phyloP scores from a whole-genome alignment of 2,888 invertebrate genomes.

The Heliconius ethilla region DNA sequence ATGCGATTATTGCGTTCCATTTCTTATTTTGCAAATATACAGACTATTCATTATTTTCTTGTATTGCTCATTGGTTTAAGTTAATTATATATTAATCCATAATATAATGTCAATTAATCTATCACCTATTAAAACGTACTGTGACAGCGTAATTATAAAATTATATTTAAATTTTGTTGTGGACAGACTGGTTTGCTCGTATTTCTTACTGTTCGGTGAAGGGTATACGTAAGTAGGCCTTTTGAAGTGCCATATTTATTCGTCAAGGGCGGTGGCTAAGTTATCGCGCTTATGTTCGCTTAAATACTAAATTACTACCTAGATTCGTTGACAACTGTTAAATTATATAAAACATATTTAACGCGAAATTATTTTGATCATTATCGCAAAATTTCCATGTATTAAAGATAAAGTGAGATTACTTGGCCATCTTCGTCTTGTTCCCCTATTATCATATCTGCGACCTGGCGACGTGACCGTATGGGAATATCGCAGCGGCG shows the following conservation, averaged over 20 bases:
- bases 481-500: conserved; percentile 30
- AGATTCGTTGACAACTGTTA: not conserved
- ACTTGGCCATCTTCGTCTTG: conserved; percentile 8
- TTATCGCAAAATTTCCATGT: conserved; percentile 46
- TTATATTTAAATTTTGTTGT: conserved; percentile 25
- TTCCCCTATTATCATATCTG: conserved; percentile 22
- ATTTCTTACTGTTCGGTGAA: conserved; percentile 49
- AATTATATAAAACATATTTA: not conserved
- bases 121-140: not conserved
- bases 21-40: not conserved
- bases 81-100: not conserved
- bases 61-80: not conserved
- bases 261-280: conserved; percentile 55
- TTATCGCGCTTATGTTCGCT: conserved; percentile 42
- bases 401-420: conserved; percentile 11
- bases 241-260: conserved; percentile 72
- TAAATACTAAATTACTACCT: conserved; percentile 1
- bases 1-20: not conserved
- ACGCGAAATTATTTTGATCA: not conserved
- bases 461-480: conserved; percentile 16
- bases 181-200: conserved; percentile 13
- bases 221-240: conserved; percentile 62
- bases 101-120: not conserved
- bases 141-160: not conserved
- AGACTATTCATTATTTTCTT: not conserved